Conservation (phyloP, 2,888 invertebrate species). For the Patella caerulea region DNA sequence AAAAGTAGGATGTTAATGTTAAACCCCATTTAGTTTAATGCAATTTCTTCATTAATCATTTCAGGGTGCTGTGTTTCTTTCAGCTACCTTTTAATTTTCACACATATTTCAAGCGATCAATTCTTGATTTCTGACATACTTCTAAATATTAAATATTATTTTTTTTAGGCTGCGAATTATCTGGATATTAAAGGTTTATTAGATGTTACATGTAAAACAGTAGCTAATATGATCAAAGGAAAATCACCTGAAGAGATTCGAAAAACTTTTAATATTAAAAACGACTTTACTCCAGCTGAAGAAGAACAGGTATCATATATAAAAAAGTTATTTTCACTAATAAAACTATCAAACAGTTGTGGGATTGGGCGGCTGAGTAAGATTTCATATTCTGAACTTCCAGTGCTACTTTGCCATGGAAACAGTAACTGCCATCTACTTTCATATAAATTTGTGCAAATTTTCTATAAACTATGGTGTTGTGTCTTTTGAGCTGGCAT, state of each 20-base stretch:
- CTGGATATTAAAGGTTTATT: constrained; percentile 89
- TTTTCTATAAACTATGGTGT: no score
- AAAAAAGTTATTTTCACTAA: not conserved
- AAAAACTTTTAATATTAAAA: constrained; percentile 96
- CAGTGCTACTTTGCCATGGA: no score
- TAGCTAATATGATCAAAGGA: constrained; percentile 98
- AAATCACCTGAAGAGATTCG: constrained; percentile 98
- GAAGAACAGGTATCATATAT: constrained; percentile 87
- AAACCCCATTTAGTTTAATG: no score
- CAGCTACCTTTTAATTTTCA: no score
- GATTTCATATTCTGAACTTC: no score
- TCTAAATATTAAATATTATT: constrained; percentile 1
- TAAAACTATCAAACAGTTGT: not conserved
- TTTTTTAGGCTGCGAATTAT: constrained; percentile 87
- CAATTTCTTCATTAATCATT: no score
- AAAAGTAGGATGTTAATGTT: no score
- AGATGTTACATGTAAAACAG: constrained; percentile 98
- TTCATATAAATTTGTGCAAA: no score
- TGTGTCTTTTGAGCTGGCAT: no score
- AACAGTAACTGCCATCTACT: no score
- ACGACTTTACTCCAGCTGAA: constrained; percentile 92
- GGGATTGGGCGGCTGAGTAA: not conserved
- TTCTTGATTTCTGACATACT: not conserved
- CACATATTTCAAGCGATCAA: no score
- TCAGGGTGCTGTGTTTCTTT: no score